Base-by-base conservation (phyloP, 2,888 invertebrate genomes). In the Epsilonema sp. region DNA sequence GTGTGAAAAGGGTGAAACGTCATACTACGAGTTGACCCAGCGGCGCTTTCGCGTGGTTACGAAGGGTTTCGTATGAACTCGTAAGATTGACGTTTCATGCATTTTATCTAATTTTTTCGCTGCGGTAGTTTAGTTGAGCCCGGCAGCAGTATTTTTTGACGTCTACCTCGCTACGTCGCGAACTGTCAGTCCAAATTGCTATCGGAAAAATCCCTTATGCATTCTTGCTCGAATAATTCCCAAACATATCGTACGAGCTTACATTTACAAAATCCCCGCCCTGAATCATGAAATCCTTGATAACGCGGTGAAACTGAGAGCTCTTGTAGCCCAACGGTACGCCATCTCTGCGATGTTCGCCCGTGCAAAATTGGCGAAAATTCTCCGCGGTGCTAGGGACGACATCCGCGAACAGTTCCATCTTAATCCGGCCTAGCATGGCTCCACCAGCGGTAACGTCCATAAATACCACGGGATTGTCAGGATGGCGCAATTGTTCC, bases 251-350 rank as follows among this genome's bases (percentile, higher is more conserved):
- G n/a, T n/a, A n/a, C n/a, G n/a, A 48, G 72, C 78, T 74, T 74
- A 86, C 87, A 73, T 92, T 94, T 0, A 97, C 86, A 73, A 97
- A 97, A 69, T 99, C 97, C 26, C 97, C 97, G 38, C 94, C 94
- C 73, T 99, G 97, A 56, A 97, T 90, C 97, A 99, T 99, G 63
- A 99, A 99, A 69, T 99, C 97, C 69, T 97, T 97, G 56, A 97
- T 97, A 26, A 97, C 90, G 66, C 94, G 74, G 66, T 99, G 97
- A 67, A 99, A 97, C 61, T 82, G 80, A 1, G 85, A 82, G 44
- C 86, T 87, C 70, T 97, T 99, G 66, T 81, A 99, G 1, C 94
- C 94, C 44, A 87, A 74, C 1, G 97, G 89, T 0, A 92, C 86
- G 13, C 89, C 89, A 70, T 97, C 94, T 63, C 81, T 82, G 60